Conservation (phyloP, 2,797 vertebrate genomes). For the Mormyrops attenuatus region DNA sequence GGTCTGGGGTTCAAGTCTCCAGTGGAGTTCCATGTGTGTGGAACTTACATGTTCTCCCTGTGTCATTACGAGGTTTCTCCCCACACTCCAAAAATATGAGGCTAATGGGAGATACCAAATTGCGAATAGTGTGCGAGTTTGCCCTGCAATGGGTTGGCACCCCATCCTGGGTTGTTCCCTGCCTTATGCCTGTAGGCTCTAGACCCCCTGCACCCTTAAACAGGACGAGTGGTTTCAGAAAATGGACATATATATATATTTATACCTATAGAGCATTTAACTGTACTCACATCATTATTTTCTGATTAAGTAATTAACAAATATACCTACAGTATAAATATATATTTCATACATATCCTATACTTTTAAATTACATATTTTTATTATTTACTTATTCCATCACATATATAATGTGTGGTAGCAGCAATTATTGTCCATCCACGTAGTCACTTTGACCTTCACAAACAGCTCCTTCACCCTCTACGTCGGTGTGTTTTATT, state of each 20-base stretch:
- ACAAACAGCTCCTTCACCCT: too few relatives aligned
- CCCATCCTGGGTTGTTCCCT: too few relatives aligned
- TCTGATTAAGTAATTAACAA: background rate
- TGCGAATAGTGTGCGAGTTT: too few relatives aligned
- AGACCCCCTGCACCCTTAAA: too few relatives aligned
- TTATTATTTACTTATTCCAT: background rate
- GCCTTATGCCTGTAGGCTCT: too few relatives aligned
- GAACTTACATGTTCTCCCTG: background rate
- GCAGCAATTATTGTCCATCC: background rate
- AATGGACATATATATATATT: background rate
- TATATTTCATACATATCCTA: background rate
- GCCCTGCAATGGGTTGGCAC: too few relatives aligned
- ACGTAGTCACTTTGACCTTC: too few relatives aligned
- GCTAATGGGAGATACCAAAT: background rate
- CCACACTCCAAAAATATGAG: background rate
- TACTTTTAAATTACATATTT: background rate
- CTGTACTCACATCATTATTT: background rate
- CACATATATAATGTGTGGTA: background rate
- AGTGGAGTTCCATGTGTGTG: background rate
- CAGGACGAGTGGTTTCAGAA: too few relatives aligned
- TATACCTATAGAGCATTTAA: background rate
- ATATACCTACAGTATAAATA: background rate
- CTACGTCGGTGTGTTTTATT: too few relatives aligned
- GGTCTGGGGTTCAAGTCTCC: background rate
- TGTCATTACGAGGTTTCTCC: background rate